Percentiles rank a stretch among this genome's conserved stretches.
These are phyloP conservation scores for Pseudococcus viburni DNA, from an alignment of 2,888 invertebrate species.

Conservation along the genomic window DNA sequence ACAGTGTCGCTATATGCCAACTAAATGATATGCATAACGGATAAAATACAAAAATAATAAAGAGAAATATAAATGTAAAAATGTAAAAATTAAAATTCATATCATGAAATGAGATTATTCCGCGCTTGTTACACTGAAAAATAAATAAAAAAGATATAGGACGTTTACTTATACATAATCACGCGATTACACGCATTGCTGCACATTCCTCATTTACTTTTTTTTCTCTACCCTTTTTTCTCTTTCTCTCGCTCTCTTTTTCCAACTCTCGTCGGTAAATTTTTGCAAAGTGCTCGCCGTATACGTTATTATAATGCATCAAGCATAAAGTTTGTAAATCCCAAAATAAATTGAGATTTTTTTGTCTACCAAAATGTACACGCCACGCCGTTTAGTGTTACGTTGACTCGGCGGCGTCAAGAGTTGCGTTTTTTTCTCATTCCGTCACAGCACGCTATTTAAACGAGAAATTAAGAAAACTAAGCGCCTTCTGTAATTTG, in stretches of 20 bases:
- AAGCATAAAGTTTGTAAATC: constrained; percentile 59
- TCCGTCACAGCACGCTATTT: too few relatives aligned
- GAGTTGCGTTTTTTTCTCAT: too few relatives aligned
- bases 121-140: constrained; percentile 56
- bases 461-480: too few relatives aligned
- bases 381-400: constrained; percentile 1
- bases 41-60: constrained; percentile 49
- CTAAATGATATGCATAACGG: constrained; percentile 47
- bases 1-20: background rate
- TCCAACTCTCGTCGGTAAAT: background rate
- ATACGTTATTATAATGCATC: constrained; percentile 60
- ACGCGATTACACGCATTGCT: constrained; percentile 63
- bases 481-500: too few relatives aligned
- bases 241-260: background rate
- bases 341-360: constrained; percentile 57
- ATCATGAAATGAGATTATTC: constrained; percentile 63
- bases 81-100: constrained; percentile 62
- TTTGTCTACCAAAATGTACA: constrained; percentile 35
- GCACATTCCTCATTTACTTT: constrained; percentile 58
- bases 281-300: constrained; percentile 17
- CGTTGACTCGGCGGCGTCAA: constrained; percentile 9
- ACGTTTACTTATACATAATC: constrained; percentile 63
- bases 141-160: constrained; percentile 57
- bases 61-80: constrained; percentile 51
- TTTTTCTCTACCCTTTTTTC: constrained; percentile 24